A percentile compares a stretch with the other conserved stretches of the same genome.
Conservation (phyloP, 2,113 vertebrate species). For the Trichechus manatus region DNA sequence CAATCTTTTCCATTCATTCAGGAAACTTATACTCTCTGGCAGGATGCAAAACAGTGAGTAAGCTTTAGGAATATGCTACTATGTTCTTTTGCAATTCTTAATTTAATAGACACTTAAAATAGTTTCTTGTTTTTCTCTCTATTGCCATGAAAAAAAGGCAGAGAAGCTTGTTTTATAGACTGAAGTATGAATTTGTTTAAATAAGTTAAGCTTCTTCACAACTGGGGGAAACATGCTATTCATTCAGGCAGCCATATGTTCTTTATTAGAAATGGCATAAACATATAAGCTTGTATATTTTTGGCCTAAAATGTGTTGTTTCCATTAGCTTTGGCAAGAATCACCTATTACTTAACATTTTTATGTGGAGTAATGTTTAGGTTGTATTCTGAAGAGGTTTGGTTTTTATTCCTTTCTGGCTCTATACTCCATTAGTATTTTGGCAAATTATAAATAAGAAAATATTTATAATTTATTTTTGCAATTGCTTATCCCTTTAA, state of each 20-base stretch:
- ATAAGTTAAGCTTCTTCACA: not conserved
- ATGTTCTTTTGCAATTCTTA: not conserved
- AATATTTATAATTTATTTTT: not conserved
- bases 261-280: not conserved
- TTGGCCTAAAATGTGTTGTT: not conserved
- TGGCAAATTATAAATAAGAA: conserved; percentile 24
- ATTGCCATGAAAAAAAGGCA: not conserved
- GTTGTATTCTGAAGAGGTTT: conserved; percentile 10
- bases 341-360: not conserved
- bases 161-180: not conserved
- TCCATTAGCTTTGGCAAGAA: conserved; percentile 9
- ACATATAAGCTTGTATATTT: not conserved
- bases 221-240: not conserved
- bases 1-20: not conserved
- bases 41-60: not conserved
- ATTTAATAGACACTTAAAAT: not conserved
- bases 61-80: not conserved
- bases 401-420: not conserved
- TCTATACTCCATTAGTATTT: not conserved
- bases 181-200: not conserved
- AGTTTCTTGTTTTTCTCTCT: conserved; percentile 11
- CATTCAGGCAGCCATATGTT: not conserved
- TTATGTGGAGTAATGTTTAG: not conserved
- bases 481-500: not conserved
- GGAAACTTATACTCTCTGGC: not conserved